Percentiles rank a stretch among this genome's conserved stretches.
Conservation (phyloP, 2,113 vertebrate genomes). For the Psilopsiagon aurifrons region DNA sequence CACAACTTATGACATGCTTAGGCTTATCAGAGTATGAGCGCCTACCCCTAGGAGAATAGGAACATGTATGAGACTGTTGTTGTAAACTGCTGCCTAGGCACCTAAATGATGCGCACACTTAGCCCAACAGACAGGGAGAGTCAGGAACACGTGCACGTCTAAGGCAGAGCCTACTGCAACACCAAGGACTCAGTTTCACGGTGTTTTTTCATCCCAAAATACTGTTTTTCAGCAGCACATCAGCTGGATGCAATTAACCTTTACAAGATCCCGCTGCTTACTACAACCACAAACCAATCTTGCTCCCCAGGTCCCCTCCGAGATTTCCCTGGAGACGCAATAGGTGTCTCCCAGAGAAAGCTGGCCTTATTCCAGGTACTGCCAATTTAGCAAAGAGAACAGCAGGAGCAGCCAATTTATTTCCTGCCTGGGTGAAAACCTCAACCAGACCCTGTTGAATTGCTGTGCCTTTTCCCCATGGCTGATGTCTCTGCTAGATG, state of each 20-base stretch:
- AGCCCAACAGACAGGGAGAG: background rate
- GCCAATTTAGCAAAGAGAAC: background rate
- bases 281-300: background rate
- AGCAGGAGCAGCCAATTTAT: background rate
- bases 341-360: constrained; percentile 4
- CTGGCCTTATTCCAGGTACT: background rate
- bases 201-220: background rate
- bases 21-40: fast-evolving
- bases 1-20: fast-evolving
- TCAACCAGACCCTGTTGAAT: background rate
- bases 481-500: background rate
- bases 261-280: background rate
- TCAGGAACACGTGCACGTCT: fast-evolving
- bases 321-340: background rate
- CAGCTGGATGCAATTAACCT: constrained; percentile 56
- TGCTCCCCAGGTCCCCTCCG: background rate
- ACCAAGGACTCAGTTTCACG: background rate
- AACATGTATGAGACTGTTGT: fast-evolving
- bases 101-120: background rate
- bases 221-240: background rate
- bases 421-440: background rate
- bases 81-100: background rate
- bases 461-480: background rate
- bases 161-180: background rate
- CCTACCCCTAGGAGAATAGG: background rate